Evolutionary conservation across 2,888 invertebrate species (phyloP).

Genomic region (Eulithis prunata): DNA sequence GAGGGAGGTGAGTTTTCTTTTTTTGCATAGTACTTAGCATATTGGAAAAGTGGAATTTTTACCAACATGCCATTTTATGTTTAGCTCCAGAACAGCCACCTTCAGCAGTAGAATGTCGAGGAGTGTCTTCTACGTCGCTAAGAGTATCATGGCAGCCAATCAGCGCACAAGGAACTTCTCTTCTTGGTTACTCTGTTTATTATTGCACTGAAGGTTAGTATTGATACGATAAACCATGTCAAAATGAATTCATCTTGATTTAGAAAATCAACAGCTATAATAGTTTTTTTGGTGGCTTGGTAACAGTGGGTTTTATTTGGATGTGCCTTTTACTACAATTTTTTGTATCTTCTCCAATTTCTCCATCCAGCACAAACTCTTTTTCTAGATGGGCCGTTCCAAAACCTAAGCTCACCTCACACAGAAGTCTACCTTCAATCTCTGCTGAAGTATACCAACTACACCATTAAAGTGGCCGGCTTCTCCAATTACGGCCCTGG

Average conservation of each 20-base stretch:
- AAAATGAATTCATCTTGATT: neutral
- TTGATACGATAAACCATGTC: neutral
- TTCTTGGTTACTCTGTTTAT: constrained; percentile 92
- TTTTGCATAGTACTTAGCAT: no score
- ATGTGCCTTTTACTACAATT: no score
- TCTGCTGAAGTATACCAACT: constrained; percentile 92
- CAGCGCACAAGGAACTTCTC: constrained; percentile 86
- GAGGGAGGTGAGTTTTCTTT: constrained; percentile 87
- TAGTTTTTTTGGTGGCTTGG: no score
- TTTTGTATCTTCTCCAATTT: no score
- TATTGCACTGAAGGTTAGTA: constrained; percentile 85
- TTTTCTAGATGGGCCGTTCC: constrained; percentile 72
- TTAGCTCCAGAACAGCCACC: constrained; percentile 91
- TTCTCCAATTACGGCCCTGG: constrained; percentile 94
- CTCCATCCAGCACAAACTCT: neutral
- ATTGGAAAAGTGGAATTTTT: no score
- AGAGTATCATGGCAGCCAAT: constrained; percentile 91
- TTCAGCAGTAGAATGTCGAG: constrained; percentile 88
- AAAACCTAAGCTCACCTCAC: constrained; percentile 86
- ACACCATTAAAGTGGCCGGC: constrained; percentile 92
- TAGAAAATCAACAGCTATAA: no score
- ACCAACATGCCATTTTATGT: constrained; percentile 25
- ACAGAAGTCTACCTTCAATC: constrained; percentile 91
- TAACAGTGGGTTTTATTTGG: no score
- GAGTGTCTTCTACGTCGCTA: constrained; percentile 90